phyloP scores from a whole-genome alignment of 2,888 invertebrate genomes.

The Agrochola litura region DNA sequence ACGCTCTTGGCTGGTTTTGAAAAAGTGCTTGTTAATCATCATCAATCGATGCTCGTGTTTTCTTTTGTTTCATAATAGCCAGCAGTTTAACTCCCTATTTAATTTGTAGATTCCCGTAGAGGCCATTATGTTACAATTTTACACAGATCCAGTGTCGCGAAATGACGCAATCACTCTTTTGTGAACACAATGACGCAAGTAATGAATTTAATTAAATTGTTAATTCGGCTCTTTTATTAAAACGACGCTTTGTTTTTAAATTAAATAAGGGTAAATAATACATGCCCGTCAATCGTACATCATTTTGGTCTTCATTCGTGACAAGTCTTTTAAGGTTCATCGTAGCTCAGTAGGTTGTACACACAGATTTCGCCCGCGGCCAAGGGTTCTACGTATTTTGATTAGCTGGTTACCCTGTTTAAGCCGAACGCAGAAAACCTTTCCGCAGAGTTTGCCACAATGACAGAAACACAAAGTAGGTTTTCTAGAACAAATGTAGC shows the following conservation, averaged over 20 bases:
- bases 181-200: constrained; percentile 71
- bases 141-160: constrained; percentile 71
- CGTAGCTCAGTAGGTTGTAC: neutral
- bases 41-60: constrained; percentile 69
- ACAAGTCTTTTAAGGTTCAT: neutral
- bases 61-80: constrained; percentile 72
- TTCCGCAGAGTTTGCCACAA: constrained; percentile 3
- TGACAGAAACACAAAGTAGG: constrained; percentile 16
- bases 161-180: constrained; percentile 76
- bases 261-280: constrained; percentile 14
- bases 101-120: constrained; percentile 73
- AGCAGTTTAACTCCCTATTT: constrained; percentile 71
- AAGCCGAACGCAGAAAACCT: constrained; percentile 20
- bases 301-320: constrained; percentile 11
- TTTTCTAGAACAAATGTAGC: constrained; percentile 16
- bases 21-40: constrained; percentile 70
- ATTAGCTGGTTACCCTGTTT: constrained; percentile 24
- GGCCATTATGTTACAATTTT: constrained; percentile 73
- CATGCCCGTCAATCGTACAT: neutral
- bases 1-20: constrained; percentile 31
- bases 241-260: constrained; percentile 41
- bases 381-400: constrained; percentile 22
- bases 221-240: constrained; percentile 69
- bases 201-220: constrained; percentile 73
- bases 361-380: neutral